phyloP scores from a whole-genome alignment of 2,888 invertebrate species.

The Synergus laeviventris region DNA sequence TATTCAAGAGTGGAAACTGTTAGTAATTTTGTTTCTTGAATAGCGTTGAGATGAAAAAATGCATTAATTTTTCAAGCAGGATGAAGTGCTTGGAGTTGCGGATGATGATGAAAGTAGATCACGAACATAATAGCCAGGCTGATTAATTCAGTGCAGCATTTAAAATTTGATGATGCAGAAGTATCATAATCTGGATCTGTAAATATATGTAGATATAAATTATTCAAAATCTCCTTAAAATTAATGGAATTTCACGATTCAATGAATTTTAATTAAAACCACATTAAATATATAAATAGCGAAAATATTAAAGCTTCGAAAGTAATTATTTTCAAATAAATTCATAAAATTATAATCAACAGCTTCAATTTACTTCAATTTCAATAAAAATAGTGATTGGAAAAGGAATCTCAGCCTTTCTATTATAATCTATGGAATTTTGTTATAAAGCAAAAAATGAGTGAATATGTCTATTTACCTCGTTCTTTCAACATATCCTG shows the following conservation, averaged over 20 bases:
- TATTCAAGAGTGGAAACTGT: conserved; percentile 5
- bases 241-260: background rate
- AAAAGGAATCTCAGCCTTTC: background rate
- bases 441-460: background rate
- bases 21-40: conserved; percentile 3
- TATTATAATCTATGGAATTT: background rate
- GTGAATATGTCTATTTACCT: conserved; percentile 59
- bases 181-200: conserved; percentile 70
- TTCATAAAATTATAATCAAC: background rate
- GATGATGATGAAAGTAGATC: conserved; percentile 66
- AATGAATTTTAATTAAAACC: background rate
- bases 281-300: background rate
- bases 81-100: conserved; percentile 65
- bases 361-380: background rate
- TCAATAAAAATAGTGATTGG: background rate
- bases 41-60: conserved; percentile 29
- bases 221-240: background rate
- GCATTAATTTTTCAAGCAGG: conserved; percentile 64
- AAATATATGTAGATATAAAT: conserved; percentile 48
- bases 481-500: conserved; percentile 73
- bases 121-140: conserved; percentile 58
- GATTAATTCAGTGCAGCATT: conserved; percentile 57
- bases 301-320: background rate
- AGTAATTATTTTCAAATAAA: background rate
- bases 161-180: conserved; percentile 60